Percentiles rank a stretch among this genome's conserved stretches.
Evolutionary conservation across 1,140 invertebrate species (phyloP).

Genomic region (Samia ricini): DNA sequence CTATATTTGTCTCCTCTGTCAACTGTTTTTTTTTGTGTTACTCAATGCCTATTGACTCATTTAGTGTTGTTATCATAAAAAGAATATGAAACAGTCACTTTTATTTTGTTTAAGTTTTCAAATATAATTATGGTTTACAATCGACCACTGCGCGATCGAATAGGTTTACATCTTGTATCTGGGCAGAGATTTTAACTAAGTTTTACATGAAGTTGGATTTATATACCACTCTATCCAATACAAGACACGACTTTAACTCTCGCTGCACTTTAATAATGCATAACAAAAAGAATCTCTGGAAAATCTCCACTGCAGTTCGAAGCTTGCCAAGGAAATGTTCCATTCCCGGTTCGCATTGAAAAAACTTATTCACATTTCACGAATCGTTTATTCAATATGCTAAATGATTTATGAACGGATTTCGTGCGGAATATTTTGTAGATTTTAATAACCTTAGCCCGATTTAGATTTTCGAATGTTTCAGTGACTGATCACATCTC

Average conservation of each 20-base stretch:
- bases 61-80: too few species aligned
- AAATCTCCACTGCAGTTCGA: constrained; percentile 7
- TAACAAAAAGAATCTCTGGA: constrained; percentile 10
- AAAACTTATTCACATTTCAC: neutral
- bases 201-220: too few species aligned
- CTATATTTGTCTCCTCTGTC: too few species aligned
- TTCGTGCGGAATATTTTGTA: neutral
- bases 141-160: too few species aligned
- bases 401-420: neutral
- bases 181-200: too few species aligned
- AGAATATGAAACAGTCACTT: too few species aligned
- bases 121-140: too few species aligned
- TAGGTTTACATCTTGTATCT: too few species aligned
- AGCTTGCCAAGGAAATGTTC: constrained; percentile 20
- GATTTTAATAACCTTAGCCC: neutral
- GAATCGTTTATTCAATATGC: neutral
- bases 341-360: neutral
- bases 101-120: too few species aligned
- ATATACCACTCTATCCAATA: neutral
- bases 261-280: constrained; percentile 12
- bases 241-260: constrained; percentile 21
- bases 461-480: neutral
- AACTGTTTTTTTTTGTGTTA: too few species aligned
- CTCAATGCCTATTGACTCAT: too few species aligned
- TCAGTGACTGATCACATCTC: neutral